Evolutionary conservation across 2,797 vertebrate genomes (phyloP).

Genomic region (Bucorvus abyssinicus): DNA sequence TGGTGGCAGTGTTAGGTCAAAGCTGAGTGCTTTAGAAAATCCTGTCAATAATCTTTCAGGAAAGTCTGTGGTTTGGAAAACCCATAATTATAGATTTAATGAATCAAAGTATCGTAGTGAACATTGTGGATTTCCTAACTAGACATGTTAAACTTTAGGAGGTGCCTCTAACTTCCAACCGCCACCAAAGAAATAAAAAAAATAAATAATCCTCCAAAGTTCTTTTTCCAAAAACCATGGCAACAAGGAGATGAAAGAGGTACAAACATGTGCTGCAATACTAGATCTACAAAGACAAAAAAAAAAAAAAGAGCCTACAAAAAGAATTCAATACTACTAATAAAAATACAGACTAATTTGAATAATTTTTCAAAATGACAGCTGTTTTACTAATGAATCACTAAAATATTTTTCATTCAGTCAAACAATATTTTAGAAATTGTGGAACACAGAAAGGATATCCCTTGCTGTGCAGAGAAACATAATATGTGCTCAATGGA

Average conservation of each 20-base stretch:
- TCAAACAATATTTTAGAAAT: constrained; percentile 78
- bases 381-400: constrained; percentile 71
- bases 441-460: constrained; percentile 76
- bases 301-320: background rate
- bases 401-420: constrained; percentile 76
- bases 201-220: background rate
- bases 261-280: background rate
- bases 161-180: background rate
- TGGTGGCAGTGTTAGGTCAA: background rate
- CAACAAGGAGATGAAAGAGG: background rate
- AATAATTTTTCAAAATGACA: constrained; percentile 70
- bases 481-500: constrained; percentile 71
- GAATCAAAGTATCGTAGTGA: background rate
- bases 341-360: constrained; percentile 64
- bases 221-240: background rate
- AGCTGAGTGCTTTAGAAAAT: background rate
- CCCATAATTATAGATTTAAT: background rate
- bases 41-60: background rate
- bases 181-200: background rate
- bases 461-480: constrained; percentile 79
- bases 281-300: background rate
- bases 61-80: background rate
- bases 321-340: constrained; percentile 36
- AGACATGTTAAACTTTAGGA: background rate
- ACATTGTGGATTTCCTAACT: background rate